Evolutionary conservation across 2,888 invertebrate genomes (phyloP), one percentile per base, ranked within the genome.

Genomic region (Ptilodon capucinus): DNA sequence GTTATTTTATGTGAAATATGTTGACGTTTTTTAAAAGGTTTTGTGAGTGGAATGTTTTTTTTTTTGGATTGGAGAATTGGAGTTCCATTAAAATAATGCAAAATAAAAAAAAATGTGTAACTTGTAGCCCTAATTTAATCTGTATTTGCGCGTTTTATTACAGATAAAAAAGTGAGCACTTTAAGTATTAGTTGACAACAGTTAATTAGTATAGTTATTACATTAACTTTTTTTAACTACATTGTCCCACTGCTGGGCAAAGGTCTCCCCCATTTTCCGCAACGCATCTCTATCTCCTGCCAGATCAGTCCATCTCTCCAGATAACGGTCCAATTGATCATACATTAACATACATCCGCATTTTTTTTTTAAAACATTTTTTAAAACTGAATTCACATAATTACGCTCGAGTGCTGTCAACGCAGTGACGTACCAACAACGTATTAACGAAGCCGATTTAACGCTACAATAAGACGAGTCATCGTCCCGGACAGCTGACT

Each of bases 391-490:
- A 21, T 38, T 9, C 19, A 17, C 17, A 19, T 40, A 19, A 54
- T 44, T 13, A 50, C 4, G 18, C 23, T 23, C 19, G 9, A 40
- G 23, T 4, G 14, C n/a, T 30, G 18, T 41, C 25, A 41, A 41
- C 28, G 8, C 4, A 16, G 17, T 28, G 11, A 39, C 28, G 28
- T 18, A 30, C 39, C 21, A 21, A 21, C 39, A 28, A 32, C 19
- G 19, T 28, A 41, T 42, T 57, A 55, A 62, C 52, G 55, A 59
- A 50, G 61, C 60, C 57, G 61, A 67, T 65, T 62, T 48, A 61
- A 36, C 44, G 34, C 51, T 48, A 65, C 57, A 69, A 69, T 70
- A 61, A 64, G 59, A 61, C 57, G 38, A 53, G 57, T 60, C 69
- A 57, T 64, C 62, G 64, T 18, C 45, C 39, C 42, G 55, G 19